Percentiles rank a stretch among this genome's conserved stretches.
phyloP scores from a whole-genome alignment of 2,797 vertebrate genomes.

The Arrhamphus sclerolepis region DNA sequence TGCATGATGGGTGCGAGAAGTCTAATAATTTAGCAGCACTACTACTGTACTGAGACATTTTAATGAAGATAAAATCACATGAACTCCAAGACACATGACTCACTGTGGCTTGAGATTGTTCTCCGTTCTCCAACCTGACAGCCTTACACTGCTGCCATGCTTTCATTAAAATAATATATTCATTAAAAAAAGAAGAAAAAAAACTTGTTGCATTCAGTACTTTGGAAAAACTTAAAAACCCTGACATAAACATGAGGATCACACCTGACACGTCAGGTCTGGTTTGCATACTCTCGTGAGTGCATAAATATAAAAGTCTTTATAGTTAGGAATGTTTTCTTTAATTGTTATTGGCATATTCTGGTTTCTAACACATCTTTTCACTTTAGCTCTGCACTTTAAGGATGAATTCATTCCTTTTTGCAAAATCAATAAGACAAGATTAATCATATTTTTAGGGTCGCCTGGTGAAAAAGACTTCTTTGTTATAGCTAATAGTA shows the following conservation, averaged over 20 bases:
- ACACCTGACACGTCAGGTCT: slow-evolving; percentile 20
- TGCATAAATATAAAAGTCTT: slow-evolving; percentile 31
- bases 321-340: slow-evolving; percentile 19
- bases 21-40: slow-evolving; percentile 59
- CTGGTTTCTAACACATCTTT: slow-evolving; percentile 6
- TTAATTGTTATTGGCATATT: slow-evolving; percentile 18
- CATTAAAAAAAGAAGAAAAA: too few species aligned
- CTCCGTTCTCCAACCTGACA: slow-evolving; percentile 24
- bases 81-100: slow-evolving; percentile 28
- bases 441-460: slow-evolving; percentile 35
- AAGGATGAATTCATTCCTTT: slow-evolving; percentile 30
- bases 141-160: slow-evolving; percentile 14
- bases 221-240: slow-evolving; percentile 44
- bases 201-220: slow-evolving; percentile 21
- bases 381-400: slow-evolving; percentile 22
- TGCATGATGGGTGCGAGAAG: slow-evolving; percentile 36
- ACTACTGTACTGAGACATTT: slow-evolving; percentile 42
- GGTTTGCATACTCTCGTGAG: slow-evolving; percentile 17
- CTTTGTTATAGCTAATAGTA: slow-evolving; percentile 52
- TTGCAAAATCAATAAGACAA: slow-evolving; percentile 28
- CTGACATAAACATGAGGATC: slow-evolving; percentile 38
- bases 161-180: slow-evolving; percentile 37
- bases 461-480: slow-evolving; percentile 28
- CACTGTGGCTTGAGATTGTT: slow-evolving; percentile 22
- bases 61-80: slow-evolving; percentile 32